Evolutionary conservation across 2,797 vertebrate genomes (phyloP), one percentile per base, ranked within the genome.

Genomic region (Pachyuromys duprasi): DNA sequence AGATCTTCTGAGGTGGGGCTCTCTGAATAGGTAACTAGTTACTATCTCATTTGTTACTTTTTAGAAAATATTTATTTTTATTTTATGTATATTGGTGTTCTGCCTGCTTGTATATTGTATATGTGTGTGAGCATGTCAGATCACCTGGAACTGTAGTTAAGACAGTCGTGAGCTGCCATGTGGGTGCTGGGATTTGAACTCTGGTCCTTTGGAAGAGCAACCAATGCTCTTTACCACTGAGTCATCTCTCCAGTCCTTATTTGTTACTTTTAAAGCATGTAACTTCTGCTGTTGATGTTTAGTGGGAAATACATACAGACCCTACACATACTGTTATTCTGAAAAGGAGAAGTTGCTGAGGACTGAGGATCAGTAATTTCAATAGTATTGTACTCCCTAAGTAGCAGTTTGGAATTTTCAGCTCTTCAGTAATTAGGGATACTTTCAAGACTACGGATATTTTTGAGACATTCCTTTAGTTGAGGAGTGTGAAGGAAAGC

Each of bases 401-500:
- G n/a, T 26, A 39, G 78, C 89, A 93, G 28, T 62, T 31, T 94
- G 57, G 31, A 53, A 33, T 92, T 79, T 76, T 93, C 62, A 89
- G n/a, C 39, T 84, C 42, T 80, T 74, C 60, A 67, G 36, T 76
- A 60, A 55, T 92, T 36, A 82, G 79, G 7, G 36, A 26, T 75
- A 22, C 60, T 95, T 87, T 91, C 31, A 45, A 89, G 69, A 86
- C 42, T 91, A 31, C 67, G 45, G 6, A 18, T 78, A 83, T 31
- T 28, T 90, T 57, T 95, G 72, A 95, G 92, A 87, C 82, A 31
- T 26, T 91, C 49, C 6, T 63, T 75, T 82, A 86, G 72, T 79
- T 95, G 20, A 75, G 33, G 17, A 24, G 49, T 78, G 84, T 91
- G 63, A 95, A 78, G 65, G 45, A 83, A 92, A 87, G 1, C 24